Percentiles rank a stretch among this genome's conserved stretches.
phyloP scores from a whole-genome alignment of 2,797 vertebrate species.

The Furcifer pardalis region DNA sequence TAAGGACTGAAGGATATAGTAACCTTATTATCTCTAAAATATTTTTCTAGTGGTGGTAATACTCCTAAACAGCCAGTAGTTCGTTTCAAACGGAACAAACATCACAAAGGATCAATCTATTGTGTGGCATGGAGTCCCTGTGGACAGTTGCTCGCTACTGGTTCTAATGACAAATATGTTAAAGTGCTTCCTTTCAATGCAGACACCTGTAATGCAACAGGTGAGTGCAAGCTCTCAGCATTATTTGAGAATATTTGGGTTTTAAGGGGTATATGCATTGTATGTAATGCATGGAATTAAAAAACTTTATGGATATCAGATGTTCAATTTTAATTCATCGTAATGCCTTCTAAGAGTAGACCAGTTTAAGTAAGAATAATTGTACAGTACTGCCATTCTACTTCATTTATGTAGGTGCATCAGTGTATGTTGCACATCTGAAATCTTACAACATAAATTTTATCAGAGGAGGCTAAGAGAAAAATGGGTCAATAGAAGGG shows the following conservation, averaged over 20 bases:
- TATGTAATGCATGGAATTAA: neutral
- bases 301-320: neutral
- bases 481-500: neutral
- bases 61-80: slow-evolving; percentile 85
- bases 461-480: neutral
- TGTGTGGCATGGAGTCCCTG: slow-evolving; percentile 98
- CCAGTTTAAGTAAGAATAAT: neutral
- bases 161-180: slow-evolving; percentile 98
- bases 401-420: neutral
- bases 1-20: neutral
- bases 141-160: slow-evolving; percentile 93
- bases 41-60: slow-evolving; percentile 75
- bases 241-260: neutral
- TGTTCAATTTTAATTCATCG: neutral
- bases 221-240: slow-evolving; percentile 69
- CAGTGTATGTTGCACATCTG: neutral
- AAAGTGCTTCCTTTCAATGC: slow-evolving; percentile 97
- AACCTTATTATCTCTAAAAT: slow-evolving; percentile 6
- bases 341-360: neutral
- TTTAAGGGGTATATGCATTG: neutral
- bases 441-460: neutral
- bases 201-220: slow-evolving; percentile 95
- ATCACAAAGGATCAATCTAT: slow-evolving; percentile 98
- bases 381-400: neutral
- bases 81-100: slow-evolving; percentile 97